phyloP scores from a whole-genome alignment of 2,888 invertebrate species.

The Panopea generosa region DNA sequence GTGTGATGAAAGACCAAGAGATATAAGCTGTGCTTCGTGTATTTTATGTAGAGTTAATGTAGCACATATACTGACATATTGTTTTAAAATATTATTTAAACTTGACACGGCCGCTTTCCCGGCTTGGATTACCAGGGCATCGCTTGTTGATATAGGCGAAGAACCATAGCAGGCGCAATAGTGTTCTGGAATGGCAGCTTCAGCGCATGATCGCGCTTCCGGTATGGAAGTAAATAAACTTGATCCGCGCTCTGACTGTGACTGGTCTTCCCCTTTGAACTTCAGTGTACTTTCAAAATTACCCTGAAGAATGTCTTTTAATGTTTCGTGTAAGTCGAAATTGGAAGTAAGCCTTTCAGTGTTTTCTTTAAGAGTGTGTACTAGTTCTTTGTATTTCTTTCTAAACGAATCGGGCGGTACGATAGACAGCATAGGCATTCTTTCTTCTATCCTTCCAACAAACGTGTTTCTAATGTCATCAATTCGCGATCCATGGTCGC shows the following conservation, averaged over 20 bases:
- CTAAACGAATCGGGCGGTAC: slow-evolving; percentile 90
- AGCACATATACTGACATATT: slow-evolving; percentile 88
- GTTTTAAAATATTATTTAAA: slow-evolving; percentile 56
- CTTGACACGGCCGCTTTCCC: slow-evolving; percentile 84
- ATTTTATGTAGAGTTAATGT: slow-evolving; percentile 82
- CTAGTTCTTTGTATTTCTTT: slow-evolving; percentile 87
- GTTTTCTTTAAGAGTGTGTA: slow-evolving; percentile 88
- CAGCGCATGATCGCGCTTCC: slow-evolving; percentile 91
- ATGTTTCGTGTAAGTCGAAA: slow-evolving; percentile 94
- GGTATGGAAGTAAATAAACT: slow-evolving; percentile 86
- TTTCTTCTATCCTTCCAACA: slow-evolving; percentile 96
- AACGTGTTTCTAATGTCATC: slow-evolving; percentile 92
- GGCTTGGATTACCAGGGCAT: slow-evolving; percentile 87
- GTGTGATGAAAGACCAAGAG: slow-evolving; percentile 50
- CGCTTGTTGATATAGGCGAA: slow-evolving; percentile 88
- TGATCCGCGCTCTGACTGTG: slow-evolving; percentile 74
- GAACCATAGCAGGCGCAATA: slow-evolving; percentile 97
- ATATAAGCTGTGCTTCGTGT: slow-evolving; percentile 45
- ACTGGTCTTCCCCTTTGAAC: not conserved
- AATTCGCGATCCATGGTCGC: slow-evolving; percentile 95
- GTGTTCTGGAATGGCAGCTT: slow-evolving; percentile 96
- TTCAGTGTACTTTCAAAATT: slow-evolving; percentile 29
- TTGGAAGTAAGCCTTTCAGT: slow-evolving; percentile 91
- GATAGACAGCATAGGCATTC: slow-evolving; percentile 94
- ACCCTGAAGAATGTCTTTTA: slow-evolving; percentile 88